phyloP scores from a whole-genome alignment of 2,113 vertebrate genomes.

The Saimiri boliviensis region DNA sequence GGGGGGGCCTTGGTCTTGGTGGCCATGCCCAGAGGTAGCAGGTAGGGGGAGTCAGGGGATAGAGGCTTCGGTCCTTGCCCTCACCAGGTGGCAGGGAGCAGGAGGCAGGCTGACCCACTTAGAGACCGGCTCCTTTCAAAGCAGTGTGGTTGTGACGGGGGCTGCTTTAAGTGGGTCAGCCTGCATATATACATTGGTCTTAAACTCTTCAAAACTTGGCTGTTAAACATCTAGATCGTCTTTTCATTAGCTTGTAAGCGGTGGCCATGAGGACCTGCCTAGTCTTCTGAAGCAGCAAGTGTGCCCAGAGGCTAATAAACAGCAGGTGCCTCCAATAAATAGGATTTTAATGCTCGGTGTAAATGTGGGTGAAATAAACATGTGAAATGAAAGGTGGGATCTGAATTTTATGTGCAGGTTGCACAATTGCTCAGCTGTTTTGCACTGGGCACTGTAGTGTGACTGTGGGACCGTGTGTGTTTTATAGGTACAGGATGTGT shows the following conservation, averaged over 20 bases:
- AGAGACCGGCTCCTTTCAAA: conserved; percentile 26
- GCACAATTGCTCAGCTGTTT: background rate
- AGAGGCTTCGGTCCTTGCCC: background rate
- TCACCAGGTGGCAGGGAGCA: background rate
- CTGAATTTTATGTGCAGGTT: background rate
- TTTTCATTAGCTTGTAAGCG: conserved; percentile 67
- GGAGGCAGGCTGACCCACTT: conserved; percentile 38
- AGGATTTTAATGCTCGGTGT: conserved; percentile 4
- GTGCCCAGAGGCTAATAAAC: conserved; percentile 65
- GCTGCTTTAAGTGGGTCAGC: conserved; percentile 46
- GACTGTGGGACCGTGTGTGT: fast-evolving
- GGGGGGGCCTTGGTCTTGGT: background rate
- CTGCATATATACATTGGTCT: background rate
- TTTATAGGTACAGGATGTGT: background rate
- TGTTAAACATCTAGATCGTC: conserved; percentile 24
- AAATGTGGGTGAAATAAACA: background rate
- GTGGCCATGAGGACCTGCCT: background rate
- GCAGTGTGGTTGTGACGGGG: background rate
- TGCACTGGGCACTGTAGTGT: background rate
- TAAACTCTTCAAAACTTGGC: conserved; percentile 16
- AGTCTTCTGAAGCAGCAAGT: conserved; percentile 48
- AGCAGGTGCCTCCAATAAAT: conserved; percentile 59
- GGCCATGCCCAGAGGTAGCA: background rate
- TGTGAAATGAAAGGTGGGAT: background rate
- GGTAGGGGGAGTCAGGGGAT: no score